Base-by-base conservation (phyloP, 2,797 vertebrate species). In the Huso huso region DNA sequence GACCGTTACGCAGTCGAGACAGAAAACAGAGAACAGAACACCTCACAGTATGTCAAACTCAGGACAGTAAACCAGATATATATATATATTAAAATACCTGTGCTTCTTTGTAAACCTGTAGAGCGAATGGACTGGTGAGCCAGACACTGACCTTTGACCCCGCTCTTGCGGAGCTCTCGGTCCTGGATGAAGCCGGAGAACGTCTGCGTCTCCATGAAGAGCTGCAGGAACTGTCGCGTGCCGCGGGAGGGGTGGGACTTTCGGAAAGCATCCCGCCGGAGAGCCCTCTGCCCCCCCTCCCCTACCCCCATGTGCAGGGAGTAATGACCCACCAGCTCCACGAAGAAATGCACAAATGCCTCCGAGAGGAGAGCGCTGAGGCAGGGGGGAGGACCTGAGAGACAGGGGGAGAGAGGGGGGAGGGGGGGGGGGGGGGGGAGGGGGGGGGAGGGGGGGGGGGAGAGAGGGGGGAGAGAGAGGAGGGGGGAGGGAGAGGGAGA, bases 161-260 rank as follows among this genome's bases (percentile, higher is more conserved):
- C 78, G 49, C 80, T 94, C 79, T 93, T 95, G 66, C 92, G 86
- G 55, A 98, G 92, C 77, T 98, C 96, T 67, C 94, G 87, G 79
- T 97, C 96, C 76, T 98, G 96, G 76, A 97, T 91, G 83, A 99
- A 99, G 51, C 95, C 95, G 0, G 96, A 93, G 11, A 98, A 99
- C 96, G 98, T 98, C 83, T 99, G 95, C 0, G 96, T 98, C 23
- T 97, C 94, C 96, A 98, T 97, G 84, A 98, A 99, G 77, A 93
- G 87, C 77, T 95, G 95, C 76, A 99, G 86, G 78, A 99, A 95
- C 72, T 93, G 92, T 5, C 95, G 90, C 6, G 91, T 92, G 0
- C 84, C 92, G 0, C 93, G 89, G 0, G 96, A 99, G 0, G 86
- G 89, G 51, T 97, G 96, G 5, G 89, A 92, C 50, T 93, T 97